Evolutionary conservation across 2,888 invertebrate species (phyloP).

Genomic region (Drosophila trichaetosa): DNA sequence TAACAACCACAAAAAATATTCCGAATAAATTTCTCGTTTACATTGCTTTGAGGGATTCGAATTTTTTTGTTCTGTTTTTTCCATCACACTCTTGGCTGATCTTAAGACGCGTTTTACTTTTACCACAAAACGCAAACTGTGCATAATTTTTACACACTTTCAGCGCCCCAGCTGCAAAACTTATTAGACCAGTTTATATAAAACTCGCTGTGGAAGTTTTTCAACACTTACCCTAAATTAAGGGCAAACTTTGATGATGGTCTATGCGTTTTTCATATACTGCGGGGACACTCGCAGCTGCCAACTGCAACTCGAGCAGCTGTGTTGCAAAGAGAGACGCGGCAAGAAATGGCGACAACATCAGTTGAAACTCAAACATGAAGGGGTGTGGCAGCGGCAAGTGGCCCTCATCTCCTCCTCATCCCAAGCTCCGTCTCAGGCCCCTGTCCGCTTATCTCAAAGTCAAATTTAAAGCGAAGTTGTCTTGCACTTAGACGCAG

Average conservation of each 20-base stretch:
- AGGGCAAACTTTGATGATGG: conserved; percentile 70
- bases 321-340: conserved; percentile 11
- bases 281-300: conserved; percentile 37
- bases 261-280: conserved; percentile 51
- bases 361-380: conserved; percentile 65
- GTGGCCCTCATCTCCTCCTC: conserved; percentile 6
- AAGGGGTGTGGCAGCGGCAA: conserved; percentile 17
- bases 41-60: conserved; percentile 23
- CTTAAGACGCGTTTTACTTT: conserved; percentile 22
- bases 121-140: conserved; percentile 48
- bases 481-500: conserved; percentile 24
- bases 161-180: conserved; percentile 43
- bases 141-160: conserved; percentile 62
- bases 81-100: conserved; percentile 12
- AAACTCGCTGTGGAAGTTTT: conserved; percentile 64
- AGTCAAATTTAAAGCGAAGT: conserved; percentile 61
- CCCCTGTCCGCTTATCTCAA: conserved; percentile 49
- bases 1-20: conserved; percentile 8
- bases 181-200: conserved; percentile 78
- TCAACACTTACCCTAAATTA: conserved; percentile 75
- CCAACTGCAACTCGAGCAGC: conserved; percentile 38
- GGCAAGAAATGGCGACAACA: conserved; percentile 13
- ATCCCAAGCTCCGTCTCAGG: too few species aligned
- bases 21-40: conserved; percentile 45
- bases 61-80: background rate